Base-by-base conservation (phyloP, 1,140 invertebrate genomes). In the Dysdera silvatica region DNA sequence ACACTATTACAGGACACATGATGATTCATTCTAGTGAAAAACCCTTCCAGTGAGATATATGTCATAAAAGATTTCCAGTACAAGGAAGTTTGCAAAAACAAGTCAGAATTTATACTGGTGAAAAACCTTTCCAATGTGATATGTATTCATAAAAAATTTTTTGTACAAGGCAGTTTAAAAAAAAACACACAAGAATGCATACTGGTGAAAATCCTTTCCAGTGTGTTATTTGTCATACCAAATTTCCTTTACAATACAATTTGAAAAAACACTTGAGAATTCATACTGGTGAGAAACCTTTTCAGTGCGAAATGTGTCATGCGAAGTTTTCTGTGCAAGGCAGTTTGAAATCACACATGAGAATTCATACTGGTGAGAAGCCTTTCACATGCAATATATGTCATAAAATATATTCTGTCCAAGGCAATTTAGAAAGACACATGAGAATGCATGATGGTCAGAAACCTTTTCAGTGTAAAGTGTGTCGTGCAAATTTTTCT, bases 391-490 rank as follows among this genome's bases (percentile, higher is more conserved):
- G 94, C 73, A 84, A 89, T 45, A 82, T 92, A 10, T 96, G 93
- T 77, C 80, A 91, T 61, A 81, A 95, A 45, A 84, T 91, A 71
- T 98, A 98, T 76, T 96, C 92, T 8, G 95, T 98, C 74, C 97
- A 93, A 45, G 95, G 95, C 43, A 99, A 98, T 79, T 82, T 98
- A 29, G 98, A 98, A 78, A 84, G 95, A 71, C 96, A 99, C 76
- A 80, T 84, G 69, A 74, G 81, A 28, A 83, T 84, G 33, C 85
- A 86, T 73, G 73, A 82, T 6, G 78, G 80, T 55, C 81, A 82
- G 51, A 80, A 82, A 69, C 80, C 81, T 2, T 82, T 80, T 67
- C 79, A 80, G 65, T 80, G 81, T 73, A 57, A 74, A n/a, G n/a
- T n/a, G n/a, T n/a, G n/a, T n/a, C n/a, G n/a, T n/a, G n/a, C n/a